Conservation (phyloP, 2,888 invertebrate genomes). For the Erebia ligea region DNA sequence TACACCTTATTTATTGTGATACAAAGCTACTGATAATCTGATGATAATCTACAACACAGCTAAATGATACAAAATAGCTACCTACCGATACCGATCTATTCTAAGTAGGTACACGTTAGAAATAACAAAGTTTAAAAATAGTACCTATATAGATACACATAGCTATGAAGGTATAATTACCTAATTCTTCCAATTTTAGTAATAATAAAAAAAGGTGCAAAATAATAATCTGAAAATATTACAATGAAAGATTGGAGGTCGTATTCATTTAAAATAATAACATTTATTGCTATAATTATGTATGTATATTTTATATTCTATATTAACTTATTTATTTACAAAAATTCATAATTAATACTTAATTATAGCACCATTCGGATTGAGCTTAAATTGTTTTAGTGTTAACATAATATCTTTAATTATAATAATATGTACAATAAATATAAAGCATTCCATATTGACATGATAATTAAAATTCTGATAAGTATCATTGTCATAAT, state of each 20-base stretch:
- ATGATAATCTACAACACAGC: too few relatives aligned
- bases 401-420: not conserved
- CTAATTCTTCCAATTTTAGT: too few relatives aligned
- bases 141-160: too few relatives aligned
- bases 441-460: not conserved
- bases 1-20: too few relatives aligned
- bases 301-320: slow-evolving; percentile 10
- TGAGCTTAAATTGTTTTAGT: slow-evolving; percentile 46
- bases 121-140: too few relatives aligned
- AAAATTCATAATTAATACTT: slow-evolving; percentile 16
- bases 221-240: not conserved
- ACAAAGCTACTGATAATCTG: too few relatives aligned
- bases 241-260: not conserved
- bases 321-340: slow-evolving; percentile 33
- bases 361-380: slow-evolving; percentile 68
- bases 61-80: too few relatives aligned
- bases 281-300: slow-evolving; percentile 16
- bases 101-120: too few relatives aligned
- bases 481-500: not conserved
- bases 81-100: too few relatives aligned
- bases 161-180: too few relatives aligned
- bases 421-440: slow-evolving; percentile 9
- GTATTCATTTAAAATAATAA: not conserved
- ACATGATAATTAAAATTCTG: not conserved
- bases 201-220: too few relatives aligned